A percentile compares a stretch with the other conserved stretches of the same genome.
Conservation (phyloP, 2,797 vertebrate species). For the Leptoclinus maculatus region DNA sequence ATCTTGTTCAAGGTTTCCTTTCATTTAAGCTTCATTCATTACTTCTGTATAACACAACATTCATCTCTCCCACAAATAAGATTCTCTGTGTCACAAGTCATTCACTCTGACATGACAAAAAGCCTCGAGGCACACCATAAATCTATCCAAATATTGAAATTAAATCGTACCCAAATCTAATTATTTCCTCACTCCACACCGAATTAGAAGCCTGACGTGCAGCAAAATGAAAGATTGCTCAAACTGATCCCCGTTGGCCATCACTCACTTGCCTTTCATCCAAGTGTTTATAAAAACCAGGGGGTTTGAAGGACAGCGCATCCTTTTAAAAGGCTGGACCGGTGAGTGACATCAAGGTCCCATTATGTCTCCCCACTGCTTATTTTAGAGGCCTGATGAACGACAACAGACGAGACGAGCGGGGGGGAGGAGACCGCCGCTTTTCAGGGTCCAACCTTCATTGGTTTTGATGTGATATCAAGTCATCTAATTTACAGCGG, state of each 20-base stretch:
- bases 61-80: not conserved
- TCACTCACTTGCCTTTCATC: constrained; percentile 40
- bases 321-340: constrained; percentile 26
- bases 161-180: constrained; percentile 13
- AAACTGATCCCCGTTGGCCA: constrained; percentile 14
- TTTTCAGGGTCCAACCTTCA: constrained; percentile 52
- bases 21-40: not conserved
- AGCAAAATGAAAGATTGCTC: constrained; percentile 34
- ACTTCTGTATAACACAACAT: not conserved
- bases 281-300: constrained; percentile 36
- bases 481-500: constrained; percentile 71
- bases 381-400: constrained; percentile 52
- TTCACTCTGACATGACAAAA: constrained; percentile 4
- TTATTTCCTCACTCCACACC: constrained; percentile 22
- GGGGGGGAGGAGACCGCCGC: constrained; percentile 23
- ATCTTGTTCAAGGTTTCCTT: constrained; percentile 1
- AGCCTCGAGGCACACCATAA: not conserved
- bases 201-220: constrained; percentile 8
- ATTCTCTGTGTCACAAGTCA: not conserved
- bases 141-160: constrained; percentile 21
- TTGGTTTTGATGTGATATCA: constrained; percentile 73
- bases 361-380: constrained; percentile 39
- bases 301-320: constrained; percentile 44
- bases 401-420: constrained; percentile 27
- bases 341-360: constrained; percentile 42